A percentile compares a stretch with the other conserved stretches of the same genome.
These are phyloP conservation scores for Lamprotornis superbus DNA, from an alignment of 2,113 vertebrate species.

Conservation along the genomic window DNA sequence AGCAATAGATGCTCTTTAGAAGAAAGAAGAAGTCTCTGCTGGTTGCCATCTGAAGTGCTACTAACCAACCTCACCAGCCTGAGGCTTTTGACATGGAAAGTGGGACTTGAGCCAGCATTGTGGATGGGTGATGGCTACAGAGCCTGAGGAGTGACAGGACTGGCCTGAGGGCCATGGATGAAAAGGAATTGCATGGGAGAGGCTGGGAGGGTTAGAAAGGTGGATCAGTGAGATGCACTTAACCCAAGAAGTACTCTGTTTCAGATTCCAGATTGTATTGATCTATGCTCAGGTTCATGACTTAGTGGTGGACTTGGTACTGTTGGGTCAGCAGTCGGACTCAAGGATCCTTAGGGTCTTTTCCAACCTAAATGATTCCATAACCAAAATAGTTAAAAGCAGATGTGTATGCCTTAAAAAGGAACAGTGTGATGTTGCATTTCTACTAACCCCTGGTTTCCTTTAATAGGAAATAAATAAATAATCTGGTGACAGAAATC, in stretches of 20 bases:
- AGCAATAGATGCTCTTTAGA: fast-evolving
- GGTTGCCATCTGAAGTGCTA: neutral
- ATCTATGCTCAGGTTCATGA: neutral
- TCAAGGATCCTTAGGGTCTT: neutral
- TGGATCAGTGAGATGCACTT: neutral
- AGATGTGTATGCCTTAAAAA: neutral
- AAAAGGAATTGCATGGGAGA: neutral
- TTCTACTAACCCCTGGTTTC: neutral
- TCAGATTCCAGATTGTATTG: neutral
- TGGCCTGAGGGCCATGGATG: neutral
- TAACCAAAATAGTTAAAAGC: neutral
- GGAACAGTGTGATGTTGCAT: neutral
- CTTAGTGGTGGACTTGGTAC: neutral
- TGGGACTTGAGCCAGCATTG: neutral
- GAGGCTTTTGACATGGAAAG: neutral
- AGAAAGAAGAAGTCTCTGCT: neutral
- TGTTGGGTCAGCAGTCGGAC: neutral
- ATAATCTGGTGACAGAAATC: neutral
- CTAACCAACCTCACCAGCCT: neutral
- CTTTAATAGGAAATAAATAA: neutral
- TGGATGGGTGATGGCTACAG: neutral
- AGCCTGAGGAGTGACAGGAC: neutral
- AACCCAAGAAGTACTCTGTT: neutral
- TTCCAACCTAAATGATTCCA: neutral
- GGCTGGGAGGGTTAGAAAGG: neutral